A percentile compares a stretch with the other conserved stretches of the same genome.
phyloP scores from a whole-genome alignment of 2,797 vertebrate genomes.

The Antennarius maculatus region DNA sequence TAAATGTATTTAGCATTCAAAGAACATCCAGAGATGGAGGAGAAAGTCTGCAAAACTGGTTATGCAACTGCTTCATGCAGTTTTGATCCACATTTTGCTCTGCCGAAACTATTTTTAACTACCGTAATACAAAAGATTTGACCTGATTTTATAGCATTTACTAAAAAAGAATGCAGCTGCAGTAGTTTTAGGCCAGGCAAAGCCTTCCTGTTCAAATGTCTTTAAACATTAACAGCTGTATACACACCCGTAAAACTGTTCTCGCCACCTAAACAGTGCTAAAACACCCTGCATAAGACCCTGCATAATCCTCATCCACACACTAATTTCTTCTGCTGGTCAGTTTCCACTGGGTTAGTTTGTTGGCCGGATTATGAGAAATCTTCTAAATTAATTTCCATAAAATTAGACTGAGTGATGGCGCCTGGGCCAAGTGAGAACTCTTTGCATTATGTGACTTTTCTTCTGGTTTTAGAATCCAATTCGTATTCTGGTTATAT shows the following conservation, averaged over 20 bases:
- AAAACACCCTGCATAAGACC: background rate
- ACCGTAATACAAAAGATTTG: background rate
- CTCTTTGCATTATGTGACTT: no score
- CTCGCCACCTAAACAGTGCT: background rate
- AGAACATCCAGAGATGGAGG: no score
- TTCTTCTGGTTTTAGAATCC: no score
- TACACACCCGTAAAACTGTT: constrained; percentile 4
- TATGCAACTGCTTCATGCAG: no score
- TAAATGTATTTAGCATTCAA: no score
- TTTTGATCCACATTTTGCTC: background rate
- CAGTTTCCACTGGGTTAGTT: no score
- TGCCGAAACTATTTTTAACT: background rate
- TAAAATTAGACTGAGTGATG: no score
- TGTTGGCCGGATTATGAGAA: no score
- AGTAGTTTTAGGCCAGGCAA: constrained; percentile 5
- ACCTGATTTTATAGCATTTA: background rate
- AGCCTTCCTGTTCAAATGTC: background rate
- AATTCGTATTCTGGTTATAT: no score
- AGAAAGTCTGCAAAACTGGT: background rate
- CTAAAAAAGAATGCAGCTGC: background rate
- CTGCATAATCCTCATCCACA: background rate
- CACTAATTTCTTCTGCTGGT: background rate
- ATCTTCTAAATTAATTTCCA: no score
- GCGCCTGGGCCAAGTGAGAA: no score
- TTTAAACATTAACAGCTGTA: constrained; percentile 2